Evolutionary conservation across 2,113 vertebrate species (phyloP).

Genomic region (Rana temporaria): DNA sequence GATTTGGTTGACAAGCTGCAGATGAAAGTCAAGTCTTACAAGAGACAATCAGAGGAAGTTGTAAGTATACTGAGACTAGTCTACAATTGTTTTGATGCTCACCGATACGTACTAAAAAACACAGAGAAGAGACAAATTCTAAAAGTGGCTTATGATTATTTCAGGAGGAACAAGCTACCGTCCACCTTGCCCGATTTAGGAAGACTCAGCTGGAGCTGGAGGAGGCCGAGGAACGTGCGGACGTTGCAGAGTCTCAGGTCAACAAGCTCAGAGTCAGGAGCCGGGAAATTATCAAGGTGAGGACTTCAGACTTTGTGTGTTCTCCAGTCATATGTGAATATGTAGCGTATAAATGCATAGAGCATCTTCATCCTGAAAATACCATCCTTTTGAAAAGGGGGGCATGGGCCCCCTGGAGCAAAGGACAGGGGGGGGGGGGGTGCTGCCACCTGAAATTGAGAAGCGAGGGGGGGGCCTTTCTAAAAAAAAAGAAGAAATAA

Average conservation of each 20-base stretch:
- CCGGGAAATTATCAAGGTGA: slow-evolving; percentile 46
- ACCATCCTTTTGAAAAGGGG: too few relatives aligned
- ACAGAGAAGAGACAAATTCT: not conserved
- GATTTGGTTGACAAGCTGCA: slow-evolving; percentile 85
- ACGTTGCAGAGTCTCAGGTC: slow-evolving; percentile 55
- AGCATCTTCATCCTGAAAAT: too few relatives aligned
- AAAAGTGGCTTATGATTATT: not conserved
- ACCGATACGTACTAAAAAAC: not conserved
- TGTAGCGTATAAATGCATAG: too few relatives aligned
- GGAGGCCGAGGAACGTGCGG: slow-evolving; percentile 50
- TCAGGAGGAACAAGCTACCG: slow-evolving; percentile 55
- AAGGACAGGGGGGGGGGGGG: too few relatives aligned
- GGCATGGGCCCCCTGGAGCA: too few relatives aligned
- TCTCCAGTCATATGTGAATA: too few relatives aligned
- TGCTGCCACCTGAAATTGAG: too few relatives aligned
- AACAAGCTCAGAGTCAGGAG: slow-evolving; percentile 53
- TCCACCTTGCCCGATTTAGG: slow-evolving; percentile 48
- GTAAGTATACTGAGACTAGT: slow-evolving; percentile 72
- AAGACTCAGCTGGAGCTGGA: slow-evolving; percentile 54
- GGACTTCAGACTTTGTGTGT: not conserved
- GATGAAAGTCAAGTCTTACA: slow-evolving; percentile 90
- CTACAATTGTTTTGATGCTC: not conserved
- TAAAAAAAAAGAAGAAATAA: too few relatives aligned
- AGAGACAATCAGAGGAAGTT: slow-evolving; percentile 90
- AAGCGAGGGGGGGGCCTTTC: too few relatives aligned